A percentile compares a stretch with the other conserved stretches of the same genome.
phyloP scores from a whole-genome alignment of 2,797 vertebrate species.

The Anguilla marmorata region DNA sequence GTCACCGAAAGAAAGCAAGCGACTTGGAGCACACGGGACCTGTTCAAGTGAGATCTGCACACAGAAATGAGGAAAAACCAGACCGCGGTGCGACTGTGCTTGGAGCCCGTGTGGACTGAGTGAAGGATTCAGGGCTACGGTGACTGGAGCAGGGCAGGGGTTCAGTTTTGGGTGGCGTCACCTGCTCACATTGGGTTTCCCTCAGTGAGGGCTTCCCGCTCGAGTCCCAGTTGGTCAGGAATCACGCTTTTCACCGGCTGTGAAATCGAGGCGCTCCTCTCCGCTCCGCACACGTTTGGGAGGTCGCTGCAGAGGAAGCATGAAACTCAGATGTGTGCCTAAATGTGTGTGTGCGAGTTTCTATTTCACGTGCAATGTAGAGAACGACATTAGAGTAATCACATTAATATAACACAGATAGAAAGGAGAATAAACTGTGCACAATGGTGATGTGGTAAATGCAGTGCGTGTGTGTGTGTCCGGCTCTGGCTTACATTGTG shows the following conservation, averaged over 20 bases:
- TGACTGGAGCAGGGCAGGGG: not conserved
- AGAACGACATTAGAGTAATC: not conserved
- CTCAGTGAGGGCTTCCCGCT: not conserved
- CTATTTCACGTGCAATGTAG: not conserved
- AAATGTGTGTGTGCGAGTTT: not conserved
- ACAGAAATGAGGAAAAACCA: not conserved
- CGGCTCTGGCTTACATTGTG: conserved; percentile 1
- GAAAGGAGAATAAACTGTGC: not conserved
- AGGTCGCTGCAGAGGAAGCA: not conserved
- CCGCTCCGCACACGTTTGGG: not conserved
- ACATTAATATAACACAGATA: not conserved
- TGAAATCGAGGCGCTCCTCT: not conserved
- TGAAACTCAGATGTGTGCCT: not conserved
- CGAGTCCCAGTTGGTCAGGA: not conserved
- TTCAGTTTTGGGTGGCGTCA: not conserved
- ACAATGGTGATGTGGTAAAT: not conserved
- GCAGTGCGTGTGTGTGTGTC: not conserved
- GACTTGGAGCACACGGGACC: not conserved
- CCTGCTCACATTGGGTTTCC: conserved; percentile 7
- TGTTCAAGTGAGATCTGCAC: not conserved
- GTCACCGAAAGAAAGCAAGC: not conserved
- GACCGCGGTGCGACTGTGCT: not conserved
- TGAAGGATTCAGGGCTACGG: not conserved
- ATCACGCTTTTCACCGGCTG: not conserved
- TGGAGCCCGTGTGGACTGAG: not conserved